These are phyloP conservation scores for Ophthalmolycus amberensis DNA, from an alignment of 2,113 vertebrate genomes.

Conservation along the genomic window DNA sequence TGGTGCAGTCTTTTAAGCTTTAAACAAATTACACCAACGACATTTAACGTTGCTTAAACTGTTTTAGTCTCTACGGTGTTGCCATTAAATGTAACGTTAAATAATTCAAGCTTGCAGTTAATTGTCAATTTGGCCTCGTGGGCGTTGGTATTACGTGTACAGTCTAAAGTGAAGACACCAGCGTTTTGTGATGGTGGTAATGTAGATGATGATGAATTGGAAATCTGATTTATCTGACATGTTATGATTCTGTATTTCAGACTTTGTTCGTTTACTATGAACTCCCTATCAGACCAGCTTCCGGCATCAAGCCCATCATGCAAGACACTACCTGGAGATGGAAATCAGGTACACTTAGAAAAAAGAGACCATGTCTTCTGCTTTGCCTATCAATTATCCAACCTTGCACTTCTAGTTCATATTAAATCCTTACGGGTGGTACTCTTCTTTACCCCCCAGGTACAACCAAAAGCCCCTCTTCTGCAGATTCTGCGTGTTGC, in stretches of 20 bases:
- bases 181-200: not conserved
- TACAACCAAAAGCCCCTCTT: constrained; percentile 89
- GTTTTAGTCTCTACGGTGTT: not conserved
- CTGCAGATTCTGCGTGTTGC: constrained; percentile 93
- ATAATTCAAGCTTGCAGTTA: not conserved
- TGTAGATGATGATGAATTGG: not conserved
- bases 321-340: constrained; percentile 84
- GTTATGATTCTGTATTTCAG: constrained; percentile 42
- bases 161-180: not conserved
- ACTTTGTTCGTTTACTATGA: constrained; percentile 83
- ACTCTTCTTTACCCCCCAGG: constrained; percentile 73
- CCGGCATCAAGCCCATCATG: constrained; percentile 84
- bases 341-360: constrained; percentile 85
- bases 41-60: not conserved
- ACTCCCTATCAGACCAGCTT: constrained; percentile 84
- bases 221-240: not conserved
- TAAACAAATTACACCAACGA: not conserved
- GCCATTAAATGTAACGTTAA: not conserved
- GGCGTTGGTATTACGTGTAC: not conserved
- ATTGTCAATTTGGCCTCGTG: not conserved
- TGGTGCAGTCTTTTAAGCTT: not conserved
- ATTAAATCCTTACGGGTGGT: not conserved
- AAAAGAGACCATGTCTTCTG: not conserved
- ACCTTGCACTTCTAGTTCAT: not conserved
- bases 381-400: not conserved